phyloP scores from a whole-genome alignment of 2,888 invertebrate species.

The Clivina fossor region DNA sequence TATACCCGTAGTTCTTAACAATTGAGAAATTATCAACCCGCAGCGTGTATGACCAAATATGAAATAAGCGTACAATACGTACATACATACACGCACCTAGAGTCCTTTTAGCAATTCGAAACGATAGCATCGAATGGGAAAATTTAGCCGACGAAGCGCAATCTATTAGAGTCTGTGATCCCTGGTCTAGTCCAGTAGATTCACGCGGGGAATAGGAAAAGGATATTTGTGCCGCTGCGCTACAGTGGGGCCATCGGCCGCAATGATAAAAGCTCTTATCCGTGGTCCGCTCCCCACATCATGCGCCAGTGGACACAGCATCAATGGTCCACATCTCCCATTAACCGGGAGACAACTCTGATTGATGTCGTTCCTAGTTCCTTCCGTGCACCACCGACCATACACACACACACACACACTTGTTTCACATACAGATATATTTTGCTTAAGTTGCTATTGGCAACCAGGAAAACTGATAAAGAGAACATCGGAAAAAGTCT shows the following conservation, averaged over 20 bases:
- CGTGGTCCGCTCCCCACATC: constrained; percentile 31
- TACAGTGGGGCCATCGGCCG: constrained; percentile 29
- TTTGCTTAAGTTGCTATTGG: too few relatives aligned
- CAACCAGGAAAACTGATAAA: too few relatives aligned
- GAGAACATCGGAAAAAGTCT: too few relatives aligned
- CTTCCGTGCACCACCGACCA: constrained; percentile 11
- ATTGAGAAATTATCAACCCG: too few relatives aligned
- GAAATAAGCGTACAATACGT: too few relatives aligned
- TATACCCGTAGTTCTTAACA: too few relatives aligned
- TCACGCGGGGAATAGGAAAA: constrained; percentile 10
- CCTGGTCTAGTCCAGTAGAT: not conserved
- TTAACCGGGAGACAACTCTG: constrained; percentile 59
- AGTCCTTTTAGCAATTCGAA: too few relatives aligned
- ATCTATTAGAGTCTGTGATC: constrained; percentile 24
- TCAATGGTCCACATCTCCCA: constrained; percentile 50
- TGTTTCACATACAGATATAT: too few relatives aligned
- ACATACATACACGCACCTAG: too few relatives aligned
- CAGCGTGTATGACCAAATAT: too few relatives aligned
- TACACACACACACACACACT: not conserved
- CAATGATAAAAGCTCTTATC: constrained; percentile 34
- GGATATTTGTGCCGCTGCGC: too few relatives aligned
- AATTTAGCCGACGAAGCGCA: constrained; percentile 24
- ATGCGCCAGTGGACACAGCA: constrained; percentile 31
- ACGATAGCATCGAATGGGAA: too few relatives aligned
- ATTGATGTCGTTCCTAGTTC: constrained; percentile 53